Evolutionary conservation across 1,140 invertebrate genomes (phyloP).

Genomic region (Calosoma granatense): DNA sequence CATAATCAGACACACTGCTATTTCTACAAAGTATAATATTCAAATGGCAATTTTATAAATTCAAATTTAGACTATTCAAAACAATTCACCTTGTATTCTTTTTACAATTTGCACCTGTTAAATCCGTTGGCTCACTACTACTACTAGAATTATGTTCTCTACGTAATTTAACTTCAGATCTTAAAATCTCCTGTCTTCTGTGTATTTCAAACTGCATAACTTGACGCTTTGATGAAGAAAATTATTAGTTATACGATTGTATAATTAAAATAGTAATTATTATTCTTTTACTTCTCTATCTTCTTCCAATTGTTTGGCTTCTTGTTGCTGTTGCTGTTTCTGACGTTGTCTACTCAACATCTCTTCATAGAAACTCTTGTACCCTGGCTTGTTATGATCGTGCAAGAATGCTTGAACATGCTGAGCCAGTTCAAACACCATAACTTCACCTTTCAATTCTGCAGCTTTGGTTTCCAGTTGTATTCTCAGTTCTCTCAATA

Average conservation of each 20-base stretch:
- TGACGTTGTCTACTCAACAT: slow-evolving; percentile 59
- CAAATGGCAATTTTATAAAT: background rate
- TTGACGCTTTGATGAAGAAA: slow-evolving; percentile 38
- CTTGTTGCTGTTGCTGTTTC: slow-evolving; percentile 45
- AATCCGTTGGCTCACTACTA: slow-evolving; percentile 19
- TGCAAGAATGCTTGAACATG: slow-evolving; percentile 59
- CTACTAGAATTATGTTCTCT: slow-evolving; percentile 17
- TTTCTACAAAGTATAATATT: slow-evolving; percentile 8
- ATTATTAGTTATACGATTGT: background rate
- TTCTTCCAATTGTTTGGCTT: slow-evolving; percentile 48
- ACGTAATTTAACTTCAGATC: slow-evolving; percentile 41
- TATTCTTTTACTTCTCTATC: slow-evolving; percentile 40
- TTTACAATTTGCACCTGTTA: slow-evolving; percentile 23
- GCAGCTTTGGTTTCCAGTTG: slow-evolving; percentile 47
- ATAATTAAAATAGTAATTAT: background rate
- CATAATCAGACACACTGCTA: slow-evolving; percentile 31
- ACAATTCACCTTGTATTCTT: slow-evolving; percentile 24
- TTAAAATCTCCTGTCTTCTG: slow-evolving; percentile 52
- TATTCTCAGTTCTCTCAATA: slow-evolving; percentile 42
- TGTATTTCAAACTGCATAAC: slow-evolving; percentile 59
- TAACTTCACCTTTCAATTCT: slow-evolving; percentile 56
- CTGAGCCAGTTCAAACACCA: slow-evolving; percentile 65
- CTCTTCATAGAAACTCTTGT: slow-evolving; percentile 72
- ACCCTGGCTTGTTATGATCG: slow-evolving; percentile 59
- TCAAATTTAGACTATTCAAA: background rate